Evolutionary conservation across 2,888 invertebrate species (phyloP).

Genomic region (Enchytraeus crypticus): DNA sequence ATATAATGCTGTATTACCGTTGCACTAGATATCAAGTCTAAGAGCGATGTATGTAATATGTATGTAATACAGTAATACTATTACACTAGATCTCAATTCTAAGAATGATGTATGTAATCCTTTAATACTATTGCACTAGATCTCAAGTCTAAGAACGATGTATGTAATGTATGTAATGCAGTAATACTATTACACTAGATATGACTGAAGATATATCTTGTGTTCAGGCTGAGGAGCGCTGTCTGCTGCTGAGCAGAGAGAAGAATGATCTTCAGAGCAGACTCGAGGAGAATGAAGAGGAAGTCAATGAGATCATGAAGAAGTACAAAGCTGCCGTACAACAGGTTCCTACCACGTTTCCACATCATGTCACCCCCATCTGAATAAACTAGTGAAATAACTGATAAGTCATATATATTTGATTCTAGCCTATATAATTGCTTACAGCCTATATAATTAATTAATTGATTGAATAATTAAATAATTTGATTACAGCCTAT

Average conservation of each 20-base stretch:
- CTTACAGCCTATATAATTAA: too few relatives aligned
- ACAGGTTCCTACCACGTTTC: slow-evolving; percentile 59
- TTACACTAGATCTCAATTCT: too few relatives aligned
- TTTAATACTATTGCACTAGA: neutral
- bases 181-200: neutral
- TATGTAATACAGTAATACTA: too few relatives aligned
- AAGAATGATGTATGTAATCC: slow-evolving; percentile 39
- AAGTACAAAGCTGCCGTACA: slow-evolving; percentile 83
- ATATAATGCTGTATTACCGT: too few relatives aligned
- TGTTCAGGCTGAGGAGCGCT: slow-evolving; percentile 65
- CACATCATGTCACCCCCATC: too few relatives aligned
- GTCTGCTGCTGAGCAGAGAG: slow-evolving; percentile 65
- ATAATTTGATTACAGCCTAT: too few relatives aligned
- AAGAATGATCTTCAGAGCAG: slow-evolving; percentile 72
- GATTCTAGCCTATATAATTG: neutral
- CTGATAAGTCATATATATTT: neutral
- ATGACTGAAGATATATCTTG: too few relatives aligned
- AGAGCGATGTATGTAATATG: too few relatives aligned
- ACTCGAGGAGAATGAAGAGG: slow-evolving; percentile 87
- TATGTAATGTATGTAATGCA: neutral
- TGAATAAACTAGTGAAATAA: neutral
- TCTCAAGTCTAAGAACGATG: neutral
- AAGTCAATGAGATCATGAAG: slow-evolving; percentile 79
- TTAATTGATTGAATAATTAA: too few relatives aligned
- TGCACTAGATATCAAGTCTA: too few relatives aligned